Base-by-base conservation (phyloP, 2,888 invertebrate genomes). In the Sinopyrophorus schimmeli region DNA sequence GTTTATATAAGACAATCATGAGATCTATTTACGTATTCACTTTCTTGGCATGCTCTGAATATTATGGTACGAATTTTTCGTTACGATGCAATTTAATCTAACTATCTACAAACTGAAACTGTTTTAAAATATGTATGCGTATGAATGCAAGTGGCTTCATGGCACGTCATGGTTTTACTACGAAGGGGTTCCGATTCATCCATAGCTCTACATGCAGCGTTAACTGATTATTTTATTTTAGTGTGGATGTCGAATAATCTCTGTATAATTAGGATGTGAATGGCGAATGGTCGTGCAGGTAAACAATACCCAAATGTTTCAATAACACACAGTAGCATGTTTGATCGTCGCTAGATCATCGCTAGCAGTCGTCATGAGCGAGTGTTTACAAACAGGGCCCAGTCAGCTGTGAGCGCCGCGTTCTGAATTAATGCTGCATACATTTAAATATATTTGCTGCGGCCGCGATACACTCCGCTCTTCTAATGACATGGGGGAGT, bases 391-490 rank as follows among this genome's bases (percentile, higher is more conserved):
- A 74, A 74, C 74, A 74, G 71, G 68, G 68, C 64, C 67, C 71
- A 74, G 73, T 74, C 74, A 74, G 74, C 73, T 74, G 74, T 73
- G 71, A 73, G 72, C 70, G 70, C 66, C 70, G 70, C 72, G 72
- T 64, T 64, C 68, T 72, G 73, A 73, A 73, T 74, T 74, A 73
- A 73, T 73, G 73, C 69, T 66, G 73, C 73, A 74, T 74, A 74
- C 70, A 74, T 74, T 74, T 74, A 73, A 74, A 74, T 74, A 74
- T 69, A 74, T 74, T 74, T 74, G 66, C 69, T 60, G 53, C 49
- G 53, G 51, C 56, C 52, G 47, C 56, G 50, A 55, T 55, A 51
- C 54, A 50, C 54, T 48, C 54, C 53, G 43, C 43, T 52, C 52
- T 49, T 54, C 47, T 54, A 53, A 52, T 55, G 52, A 52, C 49